Conservation (phyloP, 1,140 invertebrate species). For the Caenorhabditis inopinata region DNA sequence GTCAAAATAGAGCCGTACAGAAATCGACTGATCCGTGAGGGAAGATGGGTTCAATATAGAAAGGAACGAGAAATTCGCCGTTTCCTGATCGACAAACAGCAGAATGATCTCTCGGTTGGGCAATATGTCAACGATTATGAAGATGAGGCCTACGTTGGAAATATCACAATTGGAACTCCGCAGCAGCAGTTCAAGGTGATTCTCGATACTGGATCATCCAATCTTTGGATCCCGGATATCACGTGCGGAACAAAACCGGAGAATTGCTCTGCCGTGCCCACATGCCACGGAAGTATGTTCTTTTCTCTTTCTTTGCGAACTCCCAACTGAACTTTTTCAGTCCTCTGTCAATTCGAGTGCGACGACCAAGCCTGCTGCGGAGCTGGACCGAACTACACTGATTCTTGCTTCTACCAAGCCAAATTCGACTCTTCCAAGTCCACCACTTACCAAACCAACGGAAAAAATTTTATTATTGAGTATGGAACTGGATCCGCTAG, state of each 20-base stretch:
- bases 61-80: slow-evolving; percentile 33
- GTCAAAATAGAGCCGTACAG: slow-evolving; percentile 19
- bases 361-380: slow-evolving; percentile 45
- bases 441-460: slow-evolving; percentile 47
- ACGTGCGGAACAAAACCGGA: slow-evolving; percentile 39
- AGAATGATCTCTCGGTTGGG: neutral
- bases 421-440: slow-evolving; percentile 50
- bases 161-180: slow-evolving; percentile 52
- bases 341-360: slow-evolving; percentile 43
- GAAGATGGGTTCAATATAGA: slow-evolving; percentile 28
- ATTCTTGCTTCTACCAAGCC: slow-evolving; percentile 44
- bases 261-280: slow-evolving; percentile 16
- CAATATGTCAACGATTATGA: slow-evolving; percentile 47
- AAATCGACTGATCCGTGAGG: slow-evolving; percentile 11
- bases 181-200: slow-evolving; percentile 46
- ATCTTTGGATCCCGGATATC: slow-evolving; percentile 48
- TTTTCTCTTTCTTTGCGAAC: neutral
- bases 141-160: slow-evolving; percentile 49
- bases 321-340: neutral
- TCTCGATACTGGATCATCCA: slow-evolving; percentile 49
- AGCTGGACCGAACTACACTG: slow-evolving; percentile 19
- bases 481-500: slow-evolving; percentile 54
- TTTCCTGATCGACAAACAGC: slow-evolving; percentile 7
- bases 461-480: slow-evolving; percentile 46
- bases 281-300: slow-evolving; percentile 1